Evolutionary conservation across 2,888 invertebrate genomes (phyloP).

Genomic region (Brachypterus glaber): DNA sequence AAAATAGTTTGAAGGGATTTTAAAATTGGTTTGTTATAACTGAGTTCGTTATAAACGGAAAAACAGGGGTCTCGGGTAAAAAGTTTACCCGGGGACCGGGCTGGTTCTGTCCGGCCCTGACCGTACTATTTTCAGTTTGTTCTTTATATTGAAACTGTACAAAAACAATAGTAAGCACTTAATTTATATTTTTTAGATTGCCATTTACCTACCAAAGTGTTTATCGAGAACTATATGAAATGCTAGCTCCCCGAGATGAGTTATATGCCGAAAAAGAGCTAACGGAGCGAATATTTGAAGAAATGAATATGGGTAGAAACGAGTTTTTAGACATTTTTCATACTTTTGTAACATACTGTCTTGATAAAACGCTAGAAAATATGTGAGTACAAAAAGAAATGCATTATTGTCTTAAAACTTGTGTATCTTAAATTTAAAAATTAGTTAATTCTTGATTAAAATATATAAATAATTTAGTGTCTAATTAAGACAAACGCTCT

Average conservation of each 20-base stretch:
- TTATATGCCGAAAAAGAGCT: constrained; percentile 23
- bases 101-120: no score
- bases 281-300: constrained; percentile 27
- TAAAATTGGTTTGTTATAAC: constrained; percentile 7
- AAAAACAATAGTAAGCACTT: no score
- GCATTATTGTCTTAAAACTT: neutral
- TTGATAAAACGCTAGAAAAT: constrained; percentile 32
- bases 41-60: no score
- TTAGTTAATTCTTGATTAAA: constrained; percentile 2
- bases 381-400: constrained; percentile 27
- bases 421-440: constrained; percentile 4
- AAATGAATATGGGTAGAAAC: constrained; percentile 29
- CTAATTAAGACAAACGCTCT: no score
- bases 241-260: constrained; percentile 28
- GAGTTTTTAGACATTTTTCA: constrained; percentile 35
- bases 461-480: constrained; percentile 3
- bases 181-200: constrained; percentile 57
- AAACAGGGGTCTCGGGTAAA: no score
- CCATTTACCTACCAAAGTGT: constrained; percentile 67
- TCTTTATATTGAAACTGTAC: no score
- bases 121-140: no score
- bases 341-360: constrained; percentile 29
- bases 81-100: no score
- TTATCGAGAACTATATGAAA: constrained; percentile 60
- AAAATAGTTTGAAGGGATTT: no score